A percentile compares a stretch with the other conserved stretches of the same genome.
Evolutionary conservation across 2,113 vertebrate species (phyloP).

Genomic region (Candoia aspera): DNA sequence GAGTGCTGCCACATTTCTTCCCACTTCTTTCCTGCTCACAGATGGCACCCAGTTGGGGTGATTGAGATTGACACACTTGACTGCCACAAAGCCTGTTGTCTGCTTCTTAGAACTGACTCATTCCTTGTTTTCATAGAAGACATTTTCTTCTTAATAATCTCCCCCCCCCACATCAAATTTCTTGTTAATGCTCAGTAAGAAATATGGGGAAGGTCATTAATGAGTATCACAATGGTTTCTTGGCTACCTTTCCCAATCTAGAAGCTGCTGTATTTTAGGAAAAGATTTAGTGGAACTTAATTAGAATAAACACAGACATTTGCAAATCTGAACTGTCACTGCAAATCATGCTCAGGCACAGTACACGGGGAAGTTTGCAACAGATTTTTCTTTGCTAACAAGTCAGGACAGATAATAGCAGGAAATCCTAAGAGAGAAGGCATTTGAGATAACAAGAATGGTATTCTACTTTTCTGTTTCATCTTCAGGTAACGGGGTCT

Average conservation of each 20-base stretch:
- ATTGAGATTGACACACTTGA: neutral
- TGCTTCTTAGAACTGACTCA: neutral
- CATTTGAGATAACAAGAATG: too few relatives aligned
- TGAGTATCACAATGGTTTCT: neutral
- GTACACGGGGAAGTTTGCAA: neutral
- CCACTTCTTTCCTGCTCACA: neutral
- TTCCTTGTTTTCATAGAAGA: neutral
- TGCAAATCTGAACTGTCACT: neutral
- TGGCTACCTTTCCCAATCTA: neutral
- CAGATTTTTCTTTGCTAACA: neutral
- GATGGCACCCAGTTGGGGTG: neutral
- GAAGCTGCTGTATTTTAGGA: neutral
- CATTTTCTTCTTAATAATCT: neutral
- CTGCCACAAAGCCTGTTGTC: neutral
- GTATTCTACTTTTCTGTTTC: neutral
- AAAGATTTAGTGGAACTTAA: neutral
- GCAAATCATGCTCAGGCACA: neutral
- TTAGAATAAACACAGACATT: neutral
- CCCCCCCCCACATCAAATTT: neutral
- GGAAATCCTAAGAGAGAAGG: neutral
- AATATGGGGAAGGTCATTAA: neutral
- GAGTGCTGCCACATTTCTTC: neutral
- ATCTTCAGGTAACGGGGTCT: neutral
- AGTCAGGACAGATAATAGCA: neutral
- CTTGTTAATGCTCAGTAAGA: neutral